Evolutionary conservation across 2,113 vertebrate genomes (phyloP).

Genomic region (Hippocampus guttulatus): DNA sequence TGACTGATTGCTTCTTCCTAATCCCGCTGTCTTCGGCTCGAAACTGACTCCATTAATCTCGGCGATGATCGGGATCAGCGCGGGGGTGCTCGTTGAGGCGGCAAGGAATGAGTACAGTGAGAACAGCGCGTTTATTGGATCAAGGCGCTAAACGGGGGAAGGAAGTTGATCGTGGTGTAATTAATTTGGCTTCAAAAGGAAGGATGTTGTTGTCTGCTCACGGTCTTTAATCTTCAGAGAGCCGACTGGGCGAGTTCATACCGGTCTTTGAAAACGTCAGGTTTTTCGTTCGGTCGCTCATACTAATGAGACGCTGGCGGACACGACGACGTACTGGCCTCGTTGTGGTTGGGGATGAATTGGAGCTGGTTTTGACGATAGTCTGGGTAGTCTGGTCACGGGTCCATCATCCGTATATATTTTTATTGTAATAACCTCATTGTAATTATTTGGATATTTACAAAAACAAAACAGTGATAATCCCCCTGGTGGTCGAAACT

Average conservation of each 20-base stretch:
- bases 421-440: too few species aligned
- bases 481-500: too few species aligned
- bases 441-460: too few species aligned
- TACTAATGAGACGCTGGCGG: not conserved
- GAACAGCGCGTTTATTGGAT: constrained; percentile 10
- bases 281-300: not conserved
- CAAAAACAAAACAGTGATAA: too few species aligned
- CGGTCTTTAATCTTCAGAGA: not conserved
- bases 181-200: not conserved
- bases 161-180: not conserved
- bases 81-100: not conserved
- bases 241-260: not conserved
- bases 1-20: constrained; percentile 22
- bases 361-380: too few species aligned
- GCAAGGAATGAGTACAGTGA: not conserved
- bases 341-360: too few species aligned
- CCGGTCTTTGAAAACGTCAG: not conserved
- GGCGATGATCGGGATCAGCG: not conserved
- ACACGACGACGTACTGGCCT: not conserved
- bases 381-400: too few species aligned
- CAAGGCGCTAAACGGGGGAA: not conserved
- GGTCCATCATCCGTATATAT: too few species aligned
- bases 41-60: constrained; percentile 21
- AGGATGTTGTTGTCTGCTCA: not conserved
- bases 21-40: constrained; percentile 11